These are phyloP conservation scores for Lepus townsendii DNA, from an alignment of 2,797 vertebrate species.

Conservation along the genomic window DNA sequence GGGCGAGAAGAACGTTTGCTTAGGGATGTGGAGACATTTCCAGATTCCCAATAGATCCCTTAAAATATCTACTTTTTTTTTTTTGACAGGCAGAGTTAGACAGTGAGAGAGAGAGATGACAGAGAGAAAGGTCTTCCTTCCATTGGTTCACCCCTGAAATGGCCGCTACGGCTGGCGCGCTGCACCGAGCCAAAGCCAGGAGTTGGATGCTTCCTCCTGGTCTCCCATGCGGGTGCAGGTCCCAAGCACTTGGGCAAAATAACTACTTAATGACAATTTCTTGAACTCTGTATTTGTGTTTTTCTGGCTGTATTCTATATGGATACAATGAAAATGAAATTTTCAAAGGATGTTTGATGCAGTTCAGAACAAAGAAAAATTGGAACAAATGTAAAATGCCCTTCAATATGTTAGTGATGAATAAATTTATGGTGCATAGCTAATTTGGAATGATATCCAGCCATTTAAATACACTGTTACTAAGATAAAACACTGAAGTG, in stretches of 20 bases:
- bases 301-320: not conserved
- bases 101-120: too few relatives aligned
- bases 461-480: conserved; percentile 10
- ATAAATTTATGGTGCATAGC: not conserved
- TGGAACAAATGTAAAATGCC: conserved; percentile 33
- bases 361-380: conserved; percentile 43
- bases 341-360: not conserved
- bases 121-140: too few relatives aligned
- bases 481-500: not conserved
- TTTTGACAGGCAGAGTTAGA: too few relatives aligned
- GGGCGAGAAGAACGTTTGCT: not conserved
- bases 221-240: too few relatives aligned
- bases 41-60: not conserved
- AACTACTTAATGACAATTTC: conserved; percentile 4
- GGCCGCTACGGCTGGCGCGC: too few relatives aligned
- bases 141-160: too few relatives aligned
- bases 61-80: not conserved
- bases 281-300: not conserved
- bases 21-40: not conserved
- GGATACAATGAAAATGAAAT: not conserved
- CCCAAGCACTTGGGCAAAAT: too few relatives aligned
- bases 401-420: not conserved
- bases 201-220: too few relatives aligned
- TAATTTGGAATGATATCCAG: conserved; percentile 11
- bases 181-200: too few relatives aligned